These are phyloP conservation scores for Aleiodes leptofemur DNA, from an alignment of 2,888 invertebrate species.

Conservation along the genomic window DNA sequence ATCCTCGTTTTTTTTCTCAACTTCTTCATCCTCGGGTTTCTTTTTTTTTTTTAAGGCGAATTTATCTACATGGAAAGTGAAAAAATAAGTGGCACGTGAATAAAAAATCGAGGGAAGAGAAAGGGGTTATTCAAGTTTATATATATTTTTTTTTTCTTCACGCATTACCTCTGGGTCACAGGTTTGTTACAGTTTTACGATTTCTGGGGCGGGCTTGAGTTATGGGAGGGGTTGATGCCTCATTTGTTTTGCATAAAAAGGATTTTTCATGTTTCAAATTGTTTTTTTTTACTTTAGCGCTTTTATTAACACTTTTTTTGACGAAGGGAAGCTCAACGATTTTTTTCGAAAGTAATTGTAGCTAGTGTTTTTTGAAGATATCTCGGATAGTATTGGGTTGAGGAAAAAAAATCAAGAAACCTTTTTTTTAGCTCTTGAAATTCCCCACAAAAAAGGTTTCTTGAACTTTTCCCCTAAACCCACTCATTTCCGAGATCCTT, in stretches of 20 bases:
- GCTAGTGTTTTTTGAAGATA: too few relatives aligned
- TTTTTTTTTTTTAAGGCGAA: conserved; percentile 18
- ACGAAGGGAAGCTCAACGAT: neutral
- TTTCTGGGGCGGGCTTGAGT: conserved; percentile 22
- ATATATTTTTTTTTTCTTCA: neutral
- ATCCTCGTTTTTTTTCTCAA: conserved; percentile 33
- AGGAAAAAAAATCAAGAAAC: too few relatives aligned
- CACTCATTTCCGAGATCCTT: too few relatives aligned
- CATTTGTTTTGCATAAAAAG: conserved; percentile 17
- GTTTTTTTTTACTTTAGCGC: neutral
- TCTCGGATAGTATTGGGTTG: too few relatives aligned
- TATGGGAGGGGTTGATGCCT: neutral
- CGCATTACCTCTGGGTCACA: neutral
- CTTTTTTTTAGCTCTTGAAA: too few relatives aligned
- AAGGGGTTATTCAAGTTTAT: conserved; percentile 4
- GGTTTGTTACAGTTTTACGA: conserved; percentile 11
- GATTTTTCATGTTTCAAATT: neutral
- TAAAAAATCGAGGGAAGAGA: conserved; percentile 5
- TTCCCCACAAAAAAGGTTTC: too few relatives aligned
- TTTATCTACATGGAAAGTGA: conserved; percentile 33
- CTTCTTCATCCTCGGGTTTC: conserved; percentile 14
- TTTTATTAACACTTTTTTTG: neutral
- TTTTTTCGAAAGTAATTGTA: too few relatives aligned
- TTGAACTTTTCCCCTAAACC: too few relatives aligned
- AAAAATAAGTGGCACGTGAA: conserved; percentile 3